A percentile compares a stretch with the other conserved stretches of the same genome.
These are phyloP conservation scores for Tragelaphus scriptus DNA, from an alignment of 2,113 vertebrate species.

Conservation along the genomic window DNA sequence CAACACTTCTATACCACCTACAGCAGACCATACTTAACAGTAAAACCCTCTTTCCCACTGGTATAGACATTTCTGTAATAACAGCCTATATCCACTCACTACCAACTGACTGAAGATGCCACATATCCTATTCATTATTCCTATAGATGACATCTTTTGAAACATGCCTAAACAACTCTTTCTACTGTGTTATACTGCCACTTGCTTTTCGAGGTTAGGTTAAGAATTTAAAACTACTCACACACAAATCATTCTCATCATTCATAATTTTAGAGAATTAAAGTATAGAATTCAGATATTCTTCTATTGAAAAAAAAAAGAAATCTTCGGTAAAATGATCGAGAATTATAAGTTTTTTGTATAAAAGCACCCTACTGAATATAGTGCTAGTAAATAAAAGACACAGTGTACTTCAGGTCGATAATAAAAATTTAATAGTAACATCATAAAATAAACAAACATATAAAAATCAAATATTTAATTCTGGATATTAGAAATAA, in stretches of 20 bases:
- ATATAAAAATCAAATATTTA: constrained; percentile 79
- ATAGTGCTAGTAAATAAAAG: constrained; percentile 36
- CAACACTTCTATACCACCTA: not conserved
- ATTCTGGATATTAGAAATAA: constrained; percentile 75
- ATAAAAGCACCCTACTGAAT: constrained; percentile 20
- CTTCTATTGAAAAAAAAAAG: not conserved
- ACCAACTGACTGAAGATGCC: not conserved
- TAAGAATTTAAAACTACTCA: not conserved
- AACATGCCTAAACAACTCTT: not conserved
- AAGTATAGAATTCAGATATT: not conserved
- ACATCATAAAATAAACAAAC: constrained; percentile 72
- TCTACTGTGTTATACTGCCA: not conserved
- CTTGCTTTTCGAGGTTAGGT: not conserved
- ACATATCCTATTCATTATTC: not conserved
- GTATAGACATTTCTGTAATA: not conserved
- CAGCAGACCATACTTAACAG: not conserved
- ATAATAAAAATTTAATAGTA: constrained; percentile 75
- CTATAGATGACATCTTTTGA: not conserved
- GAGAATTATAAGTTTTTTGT: not conserved
- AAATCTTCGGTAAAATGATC: not conserved
- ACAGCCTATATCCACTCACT: not conserved
- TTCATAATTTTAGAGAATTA: not conserved
- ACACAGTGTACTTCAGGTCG: constrained; percentile 26
- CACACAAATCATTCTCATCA: not conserved
- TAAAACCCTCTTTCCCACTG: not conserved